Evolutionary conservation across 2,113 vertebrate species (phyloP), one percentile per base, ranked within the genome.

Genomic region (Merops nubicus): DNA sequence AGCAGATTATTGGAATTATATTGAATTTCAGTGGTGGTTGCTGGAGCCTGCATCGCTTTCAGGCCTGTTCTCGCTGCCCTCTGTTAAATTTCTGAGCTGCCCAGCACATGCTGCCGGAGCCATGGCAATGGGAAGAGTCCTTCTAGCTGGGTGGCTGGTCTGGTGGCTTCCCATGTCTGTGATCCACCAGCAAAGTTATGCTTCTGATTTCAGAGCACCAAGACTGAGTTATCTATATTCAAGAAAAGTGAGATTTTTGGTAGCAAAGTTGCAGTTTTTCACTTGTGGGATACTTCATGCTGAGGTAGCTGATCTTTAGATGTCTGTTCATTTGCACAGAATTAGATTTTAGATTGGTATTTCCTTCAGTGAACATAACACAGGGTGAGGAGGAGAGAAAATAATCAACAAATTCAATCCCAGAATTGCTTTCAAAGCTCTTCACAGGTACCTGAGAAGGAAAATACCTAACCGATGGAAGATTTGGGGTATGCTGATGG

Each of bases 381-480:
- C 93, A 96, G 93, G 88, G 63, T 88, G 82, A 82, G 78, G 70
- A 96, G 70, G 85, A 95, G 78, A 96, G 82, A 94, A 94, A 83
- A 83, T 88, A 83, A 96, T 88, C 73, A 89, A 42, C 57, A 53
- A 40, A 76, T 69, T 83, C 38, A 51, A 28, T 48, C 34, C 74
- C 50, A 63, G 78, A 83, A 53, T 33, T 85, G 53, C 40, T 93
- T 94, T 85, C 36, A 78, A 69, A 89, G 29, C 34, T 54, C 57
- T 91, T 91, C 48, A 73, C 33, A 85, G 70, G 60, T 89, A 45
- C 29, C 47, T 53, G n/a, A 69, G 36, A 45, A 60, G 25, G 40
- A 57, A 85, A 88, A n/a, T 34, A 69, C 54, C 28, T 42, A 53
- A 54, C 3, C 54, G 25, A 51, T 22, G 12, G 34, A 83, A 86